Evolutionary conservation across 2,113 vertebrate genomes (phyloP), one percentile per base, ranked within the genome.

Genomic region (Scortum barcoo): DNA sequence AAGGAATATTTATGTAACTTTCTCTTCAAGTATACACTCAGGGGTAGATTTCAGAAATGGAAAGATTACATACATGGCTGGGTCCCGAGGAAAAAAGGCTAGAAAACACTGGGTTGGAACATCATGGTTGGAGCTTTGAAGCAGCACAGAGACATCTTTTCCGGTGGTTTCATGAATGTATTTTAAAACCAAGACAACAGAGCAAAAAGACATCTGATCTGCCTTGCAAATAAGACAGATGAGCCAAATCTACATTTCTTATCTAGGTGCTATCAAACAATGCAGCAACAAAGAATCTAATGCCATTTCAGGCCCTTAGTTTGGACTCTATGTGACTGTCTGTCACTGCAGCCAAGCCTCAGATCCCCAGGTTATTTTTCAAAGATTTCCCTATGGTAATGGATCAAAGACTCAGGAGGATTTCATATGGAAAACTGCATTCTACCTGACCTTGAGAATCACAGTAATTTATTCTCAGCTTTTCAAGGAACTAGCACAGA

Each of bases 391-490:
- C 78, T 6, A n/a, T 20, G 54, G 75, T 78, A 51, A 82, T 71
- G 46, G 81, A 81, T 79, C 58, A 88, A 81, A 77, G 85, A 70
- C 84, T 78, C 81, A 19, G 20, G 88, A 89, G 84, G 78, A 58
- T 85, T 78, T 87, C n/a, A 78, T 51, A 67, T 62, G 30, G 78
- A 65, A 68, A 61, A 58, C 82, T 77, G 65, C 56, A 48, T 83
- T 72, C 44, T 56, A 54, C 50, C 76, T 81, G 87, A 92, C 93
- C 91, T 90, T 92, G 88, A 88, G 63, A 85, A 87, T 86, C 58
- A 44, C 33, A n/a, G 67, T 87, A 74, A 92, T 89, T 71, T 88
- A 91, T 91, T 91, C 84, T 42, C n/a, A 61, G 78, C 67, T 82
- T 85, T 76, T 20, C 82, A 57, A 53, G 53, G 48, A 87, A 77